Evolutionary conservation across 2,113 vertebrate species (phyloP), one percentile per base, ranked within the genome.

Genomic region (Sorex araneus): DNA sequence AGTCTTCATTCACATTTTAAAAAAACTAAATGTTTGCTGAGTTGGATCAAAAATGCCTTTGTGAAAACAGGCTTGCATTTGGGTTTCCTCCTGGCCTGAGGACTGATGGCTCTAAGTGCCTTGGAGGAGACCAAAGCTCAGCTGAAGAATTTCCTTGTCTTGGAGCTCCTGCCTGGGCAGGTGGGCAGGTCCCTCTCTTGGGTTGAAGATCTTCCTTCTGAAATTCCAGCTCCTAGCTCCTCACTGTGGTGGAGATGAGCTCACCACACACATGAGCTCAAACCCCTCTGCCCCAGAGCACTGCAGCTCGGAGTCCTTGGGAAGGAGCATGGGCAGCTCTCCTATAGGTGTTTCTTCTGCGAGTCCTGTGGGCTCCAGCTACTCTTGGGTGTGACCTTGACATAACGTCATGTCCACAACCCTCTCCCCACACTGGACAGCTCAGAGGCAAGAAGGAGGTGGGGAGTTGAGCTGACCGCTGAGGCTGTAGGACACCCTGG

Each of bases 221-320:
- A 43, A 15, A 34, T 54, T 27, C n/a, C 23, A 1, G 23, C 69
- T 57, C 90, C 19, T 12, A 10, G 10, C 47, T 50, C 2, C 47
- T 50, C 47, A 50, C 47, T 7, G 40, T 40, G 47, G 47, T 50
- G 47, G 47, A 2, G 10, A 50, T 6, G 11, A 47, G 6, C 25
- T 23, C 25, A 15, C 8, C 83, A 89, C 47, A 54, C 15, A 34
- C 34, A 94, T 40, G 45, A 73, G 76, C 67, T 80, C 88, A 60
- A 36, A 36, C 70, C 32, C 86, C 36, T 76, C 43, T 25, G 73
- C 23, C 13, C 19, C 30, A 87, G 25, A n/a, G 43, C 30, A 8
- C n/a, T 23, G 60, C 25, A 25, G 21, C 57, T 11, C 45, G 6
- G 45, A 11, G 45, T n/a, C n/a, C n/a, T n/a, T n/a, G n/a, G n/a